Evolutionary conservation across 2,888 invertebrate species (phyloP).

Genomic region (Xestia ashworthii): DNA sequence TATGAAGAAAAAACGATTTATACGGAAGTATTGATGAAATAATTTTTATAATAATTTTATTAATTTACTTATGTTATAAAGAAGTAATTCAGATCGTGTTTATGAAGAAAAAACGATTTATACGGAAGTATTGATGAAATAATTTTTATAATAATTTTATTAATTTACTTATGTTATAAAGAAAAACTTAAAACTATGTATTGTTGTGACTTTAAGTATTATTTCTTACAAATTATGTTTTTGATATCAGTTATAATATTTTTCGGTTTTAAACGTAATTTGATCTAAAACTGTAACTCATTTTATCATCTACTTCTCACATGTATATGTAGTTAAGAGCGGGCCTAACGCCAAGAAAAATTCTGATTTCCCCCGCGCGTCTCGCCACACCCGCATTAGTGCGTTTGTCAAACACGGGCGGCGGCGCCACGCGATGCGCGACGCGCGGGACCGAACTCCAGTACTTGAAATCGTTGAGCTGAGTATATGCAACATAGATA

Average conservation of each 20-base stretch:
- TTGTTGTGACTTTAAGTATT: not conserved
- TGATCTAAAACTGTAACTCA: not conserved
- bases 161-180: no score
- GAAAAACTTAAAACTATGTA: not conserved
- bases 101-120: not conserved
- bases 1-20: not conserved
- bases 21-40: not conserved
- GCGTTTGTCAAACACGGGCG: no score
- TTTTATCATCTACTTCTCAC: not conserved
- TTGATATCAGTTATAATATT: no score
- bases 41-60: not conserved
- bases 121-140: not conserved
- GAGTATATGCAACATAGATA: no score
- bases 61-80: not conserved
- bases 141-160: not conserved
- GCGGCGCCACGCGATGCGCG: no score
- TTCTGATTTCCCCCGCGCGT: no score
- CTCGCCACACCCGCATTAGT: no score
- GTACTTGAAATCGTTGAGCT: no score
- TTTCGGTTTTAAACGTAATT: not conserved
- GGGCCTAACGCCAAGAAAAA: no score
- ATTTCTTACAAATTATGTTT: not conserved
- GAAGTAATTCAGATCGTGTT: constrained; percentile 44
- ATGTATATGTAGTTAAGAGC: not conserved
- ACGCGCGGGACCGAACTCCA: no score